Evolutionary conservation across 2,113 vertebrate genomes (phyloP), one percentile per base, ranked within the genome.

Genomic region (Urocitellus parryii): DNA sequence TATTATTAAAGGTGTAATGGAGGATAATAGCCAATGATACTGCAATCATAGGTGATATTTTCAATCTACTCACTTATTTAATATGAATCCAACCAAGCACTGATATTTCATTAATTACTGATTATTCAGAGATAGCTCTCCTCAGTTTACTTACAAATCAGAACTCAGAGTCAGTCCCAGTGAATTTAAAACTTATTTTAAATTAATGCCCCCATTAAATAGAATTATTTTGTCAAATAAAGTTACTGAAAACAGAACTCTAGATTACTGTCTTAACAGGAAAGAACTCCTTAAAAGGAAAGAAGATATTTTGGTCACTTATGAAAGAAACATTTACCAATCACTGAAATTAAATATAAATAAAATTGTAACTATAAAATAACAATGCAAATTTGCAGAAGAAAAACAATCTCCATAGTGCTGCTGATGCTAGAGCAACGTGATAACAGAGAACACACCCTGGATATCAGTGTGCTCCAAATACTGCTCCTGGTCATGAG

Each of bases 141-240:
- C 45, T 94, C 32, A 20, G 1, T 90, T 94, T 96, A 88, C 20
- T 73, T 95, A 85, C 5, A 97, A 96, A 86, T 96, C 5, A 67
- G 32, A 73, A 91, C 51, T 68, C 34, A 88, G 34, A 95, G 8
- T 92, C 20, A 39, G 25, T 74, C 42, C 12, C n/a, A 84, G 13
- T 81, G 20, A 94, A 78, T 65, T 88, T 93, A 90, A 95, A 90
- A 88, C 22, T 83, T 68, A 70, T 86, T 93, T 94, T 72, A 91
- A 90, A 70, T 72, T 85, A 90, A 70, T 48, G 20, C 32, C 81
- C 73, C 13, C 25, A 68, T 87, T 61, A 13, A 78, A 42, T 42
- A 70, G 32, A 53, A 79, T 90, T 61, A 70, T 87, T 90, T 92
- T 67, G 11, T 92, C 20, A 56, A 11, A 79, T 37, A 77, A 68